Conservation (phyloP, 1,140 invertebrate genomes). For the Lysiphlebus fabarum region DNA sequence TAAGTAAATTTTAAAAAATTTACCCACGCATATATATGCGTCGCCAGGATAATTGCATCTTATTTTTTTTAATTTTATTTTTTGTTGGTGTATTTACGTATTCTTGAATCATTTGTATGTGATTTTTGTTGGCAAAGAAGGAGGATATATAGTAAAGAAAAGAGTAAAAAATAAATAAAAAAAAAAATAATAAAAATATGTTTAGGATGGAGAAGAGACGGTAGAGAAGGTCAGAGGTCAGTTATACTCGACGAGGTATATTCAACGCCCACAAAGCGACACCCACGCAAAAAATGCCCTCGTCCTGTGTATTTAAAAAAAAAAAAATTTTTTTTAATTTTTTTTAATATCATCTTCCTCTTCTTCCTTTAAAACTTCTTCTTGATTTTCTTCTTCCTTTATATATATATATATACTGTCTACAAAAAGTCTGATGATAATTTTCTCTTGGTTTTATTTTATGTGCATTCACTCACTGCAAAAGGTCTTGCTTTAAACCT, state of each 20-base stretch:
- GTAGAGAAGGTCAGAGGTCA: constrained; percentile 41
- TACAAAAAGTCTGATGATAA: no score
- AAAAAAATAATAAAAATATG: constrained; percentile 28
- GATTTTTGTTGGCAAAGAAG: constrained; percentile 20
- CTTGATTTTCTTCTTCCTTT: constrained; percentile 27
- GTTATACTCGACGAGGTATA: constrained; percentile 46
- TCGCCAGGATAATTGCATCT: no score
- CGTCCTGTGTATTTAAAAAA: constrained; percentile 13
- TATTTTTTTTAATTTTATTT: no score
- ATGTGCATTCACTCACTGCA: neutral
- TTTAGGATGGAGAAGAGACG: constrained; percentile 34
- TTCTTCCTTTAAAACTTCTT: constrained; percentile 24
- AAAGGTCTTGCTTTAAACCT: constrained; percentile 18
- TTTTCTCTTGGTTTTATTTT: no score
- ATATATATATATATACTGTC: constrained; percentile 27
- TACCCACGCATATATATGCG: no score
- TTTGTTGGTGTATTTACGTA: no score
- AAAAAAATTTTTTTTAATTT: neutral
- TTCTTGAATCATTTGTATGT: no score
- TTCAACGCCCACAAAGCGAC: constrained; percentile 49
- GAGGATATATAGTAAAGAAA: constrained; percentile 19
- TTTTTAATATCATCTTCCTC: constrained; percentile 28
- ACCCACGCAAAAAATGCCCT: constrained; percentile 41
- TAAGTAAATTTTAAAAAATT: no score
- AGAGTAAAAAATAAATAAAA: no score